A percentile compares a stretch with the other conserved stretches of the same genome.
These are phyloP conservation scores for Drosophila erecta DNA, from an alignment of 1,140 invertebrate genomes.

Conservation along the genomic window DNA sequence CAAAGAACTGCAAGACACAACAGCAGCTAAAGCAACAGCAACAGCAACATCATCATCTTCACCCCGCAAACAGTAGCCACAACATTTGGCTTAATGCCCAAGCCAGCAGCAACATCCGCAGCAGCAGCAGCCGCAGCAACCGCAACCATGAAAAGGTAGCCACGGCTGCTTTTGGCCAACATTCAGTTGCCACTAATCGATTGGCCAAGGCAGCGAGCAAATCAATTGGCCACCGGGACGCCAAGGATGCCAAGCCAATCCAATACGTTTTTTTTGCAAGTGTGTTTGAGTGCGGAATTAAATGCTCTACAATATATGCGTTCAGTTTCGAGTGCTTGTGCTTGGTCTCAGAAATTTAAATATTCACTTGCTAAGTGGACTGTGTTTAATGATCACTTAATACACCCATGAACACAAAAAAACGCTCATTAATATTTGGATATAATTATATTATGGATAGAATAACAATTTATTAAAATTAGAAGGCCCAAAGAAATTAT, in stretches of 20 bases:
- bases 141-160: conserved; percentile 80
- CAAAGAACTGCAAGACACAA: conserved; percentile 69
- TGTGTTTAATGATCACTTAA: neutral
- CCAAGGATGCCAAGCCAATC: conserved; percentile 13
- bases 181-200: conserved; percentile 70
- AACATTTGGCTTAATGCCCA: conserved; percentile 42
- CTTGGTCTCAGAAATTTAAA: conserved; percentile 2
- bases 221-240: conserved; percentile 22
- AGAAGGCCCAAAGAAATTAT: too few species aligned
- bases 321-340: conserved; percentile 26
- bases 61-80: conserved; percentile 46
- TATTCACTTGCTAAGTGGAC: neutral
- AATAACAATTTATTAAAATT: neutral
- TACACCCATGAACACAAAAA: neutral
- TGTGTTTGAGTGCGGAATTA: conserved; percentile 20
- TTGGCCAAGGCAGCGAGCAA: conserved; percentile 62
- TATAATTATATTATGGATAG: too few species aligned
- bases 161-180: conserved; percentile 36
- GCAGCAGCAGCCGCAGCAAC: conserved; percentile 38
- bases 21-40: conserved; percentile 19
- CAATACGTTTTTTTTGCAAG: conserved; percentile 10
- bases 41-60: conserved; percentile 22
- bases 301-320: neutral
- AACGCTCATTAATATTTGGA: neutral
- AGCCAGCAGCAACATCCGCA: conserved; percentile 25